These are phyloP conservation scores for Drosophila novamexicana DNA, from an alignment of 1,140 invertebrate species.

Conservation along the genomic window DNA sequence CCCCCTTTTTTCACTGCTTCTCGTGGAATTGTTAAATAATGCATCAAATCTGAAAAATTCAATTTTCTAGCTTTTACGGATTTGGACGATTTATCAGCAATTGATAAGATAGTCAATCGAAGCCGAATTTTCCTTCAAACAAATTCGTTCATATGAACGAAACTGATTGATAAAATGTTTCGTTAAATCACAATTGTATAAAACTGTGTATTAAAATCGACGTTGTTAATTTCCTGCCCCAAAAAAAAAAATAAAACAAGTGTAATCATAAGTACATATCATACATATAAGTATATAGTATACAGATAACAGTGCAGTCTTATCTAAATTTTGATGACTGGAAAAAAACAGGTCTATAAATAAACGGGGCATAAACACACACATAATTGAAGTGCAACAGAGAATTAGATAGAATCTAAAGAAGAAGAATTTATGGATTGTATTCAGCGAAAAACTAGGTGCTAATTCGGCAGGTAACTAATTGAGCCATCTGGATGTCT, in stretches of 20 bases:
- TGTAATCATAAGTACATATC: constrained; percentile 32
- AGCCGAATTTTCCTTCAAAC: no score
- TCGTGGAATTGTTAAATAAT: no score
- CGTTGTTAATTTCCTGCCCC: constrained; percentile 10
- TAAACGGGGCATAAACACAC: constrained; percentile 1
- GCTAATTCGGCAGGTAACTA: constrained; percentile 15
- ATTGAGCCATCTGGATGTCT: constrained; percentile 85
- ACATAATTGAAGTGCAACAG: constrained; percentile 8
- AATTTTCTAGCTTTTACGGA: no score
- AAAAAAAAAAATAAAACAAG: constrained; percentile 1
- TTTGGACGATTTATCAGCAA: neutral
- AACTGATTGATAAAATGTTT: neutral
- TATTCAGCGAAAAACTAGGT: neutral
- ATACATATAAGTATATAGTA: constrained; percentile 21
- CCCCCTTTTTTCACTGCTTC: no score
- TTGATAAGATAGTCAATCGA: neutral
- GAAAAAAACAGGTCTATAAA: constrained; percentile 28
- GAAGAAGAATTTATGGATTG: neutral
- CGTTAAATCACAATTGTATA: constrained; percentile 13
- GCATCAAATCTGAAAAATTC: no score
- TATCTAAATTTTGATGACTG: constrained; percentile 28
- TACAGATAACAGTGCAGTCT: constrained; percentile 41
- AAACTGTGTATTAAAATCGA: neutral
- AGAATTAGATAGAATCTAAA: constrained; percentile 3
- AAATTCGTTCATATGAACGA: no score